Conservation (phyloP, 2,888 invertebrate species). For the Mimachlamys varia region DNA sequence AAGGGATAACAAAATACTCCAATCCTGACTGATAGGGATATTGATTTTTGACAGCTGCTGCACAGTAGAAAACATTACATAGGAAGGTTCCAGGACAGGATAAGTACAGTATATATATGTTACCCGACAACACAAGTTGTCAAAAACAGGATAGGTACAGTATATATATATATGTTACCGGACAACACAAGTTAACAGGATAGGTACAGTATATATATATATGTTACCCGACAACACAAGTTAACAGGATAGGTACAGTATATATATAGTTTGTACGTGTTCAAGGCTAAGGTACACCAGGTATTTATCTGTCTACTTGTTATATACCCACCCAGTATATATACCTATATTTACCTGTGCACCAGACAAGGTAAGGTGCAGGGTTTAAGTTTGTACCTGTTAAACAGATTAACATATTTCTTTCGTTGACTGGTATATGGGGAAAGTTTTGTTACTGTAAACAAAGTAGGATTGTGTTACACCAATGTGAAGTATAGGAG, state of each 20-base stretch:
- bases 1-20: background rate
- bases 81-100: background rate
- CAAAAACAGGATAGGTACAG: background rate
- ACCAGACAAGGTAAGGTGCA: no score
- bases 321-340: background rate
- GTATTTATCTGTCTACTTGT: background rate
- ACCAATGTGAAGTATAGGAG: background rate
- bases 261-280: background rate
- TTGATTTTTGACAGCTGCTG: slow-evolving; percentile 19
- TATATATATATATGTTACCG: no score
- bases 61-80: background rate
- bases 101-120: no score
- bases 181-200: background rate
- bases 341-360: background rate
- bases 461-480: background rate
- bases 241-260: background rate
- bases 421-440: background rate
- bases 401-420: background rate
- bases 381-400: background rate
- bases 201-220: background rate
- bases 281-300: background rate
- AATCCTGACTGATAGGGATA: background rate
- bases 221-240: background rate
- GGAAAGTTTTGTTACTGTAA: background rate
- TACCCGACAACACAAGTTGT: no score